phyloP scores from a whole-genome alignment of 2,113 vertebrate species.

The Tinamus guttatus region DNA sequence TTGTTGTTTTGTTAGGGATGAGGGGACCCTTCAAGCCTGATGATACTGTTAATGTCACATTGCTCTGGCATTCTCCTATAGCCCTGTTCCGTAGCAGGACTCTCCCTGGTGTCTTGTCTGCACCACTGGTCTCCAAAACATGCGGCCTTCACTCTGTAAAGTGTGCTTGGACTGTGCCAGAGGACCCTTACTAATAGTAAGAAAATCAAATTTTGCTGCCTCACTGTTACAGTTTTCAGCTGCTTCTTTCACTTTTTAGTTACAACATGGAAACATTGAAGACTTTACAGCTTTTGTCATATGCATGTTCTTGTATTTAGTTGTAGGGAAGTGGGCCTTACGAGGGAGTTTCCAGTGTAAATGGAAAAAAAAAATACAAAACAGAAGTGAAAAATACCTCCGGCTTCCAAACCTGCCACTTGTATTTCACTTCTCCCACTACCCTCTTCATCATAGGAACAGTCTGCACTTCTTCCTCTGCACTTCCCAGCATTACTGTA shows the following conservation, averaged over 20 bases:
- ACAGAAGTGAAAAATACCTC: conserved; percentile 67
- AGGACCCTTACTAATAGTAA: neutral
- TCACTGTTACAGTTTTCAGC: neutral
- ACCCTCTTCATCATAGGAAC: neutral
- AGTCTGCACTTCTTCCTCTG: neutral
- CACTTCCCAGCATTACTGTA: neutral
- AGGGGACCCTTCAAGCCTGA: neutral
- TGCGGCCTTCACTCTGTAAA: neutral
- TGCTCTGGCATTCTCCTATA: neutral
- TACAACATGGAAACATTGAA: neutral
- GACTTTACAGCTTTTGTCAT: neutral
- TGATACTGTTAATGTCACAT: accelerated
- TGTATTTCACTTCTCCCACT: conserved; percentile 34
- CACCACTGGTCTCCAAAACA: neutral
- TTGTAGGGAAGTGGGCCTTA: conserved; percentile 43
- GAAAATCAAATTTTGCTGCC: neutral
- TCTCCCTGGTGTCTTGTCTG: neutral
- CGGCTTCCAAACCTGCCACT: conserved; percentile 5
- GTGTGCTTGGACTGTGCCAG: neutral
- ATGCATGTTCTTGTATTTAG: conserved; percentile 27
- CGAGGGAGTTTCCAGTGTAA: conserved; percentile 48
- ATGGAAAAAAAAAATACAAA: conserved; percentile 51
- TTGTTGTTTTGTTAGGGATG: neutral
- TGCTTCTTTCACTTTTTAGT: neutral
- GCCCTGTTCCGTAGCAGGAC: neutral